Evolutionary conservation across 2,797 vertebrate genomes (phyloP), one percentile per base, ranked within the genome.

Genomic region (Poeciliopsis presidionis): DNA sequence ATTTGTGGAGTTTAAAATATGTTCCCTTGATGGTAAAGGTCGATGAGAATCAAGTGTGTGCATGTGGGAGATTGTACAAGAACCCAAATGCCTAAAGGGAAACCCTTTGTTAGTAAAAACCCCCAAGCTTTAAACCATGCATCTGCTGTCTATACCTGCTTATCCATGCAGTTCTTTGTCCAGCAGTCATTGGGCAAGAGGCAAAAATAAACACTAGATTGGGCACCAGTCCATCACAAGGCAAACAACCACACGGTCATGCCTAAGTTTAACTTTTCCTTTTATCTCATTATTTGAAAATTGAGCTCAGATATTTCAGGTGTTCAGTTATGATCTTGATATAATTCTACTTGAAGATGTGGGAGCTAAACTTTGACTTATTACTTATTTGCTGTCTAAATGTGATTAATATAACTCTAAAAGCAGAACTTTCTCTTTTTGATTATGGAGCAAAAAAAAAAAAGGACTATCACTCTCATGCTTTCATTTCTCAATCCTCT

Each of bases 351-450:
- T 59, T 59, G 28, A 14, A 12, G 11, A 14, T 16, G 57, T 33
- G 28, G 16, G 28, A 61, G 28, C 28, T 61, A 33, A 33, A 63
- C 30, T 33, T 61, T 33, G 28, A 7, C 53, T 55, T n/a, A 61
- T 28, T 33, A 33, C 13, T 79, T 65, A 71, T 79, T 87, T 78
- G 85, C 85, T 69, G 82, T 80, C 87, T 87, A 81, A 61, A 71
- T 76, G 81, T 75, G 63, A 80, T 74, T 53, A 76, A 43, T 30
- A 73, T 51, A 84, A 77, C 55, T 73, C 47, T 46, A 74, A 49
- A 20, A 43, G 70, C 47, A 76, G 63, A 70, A 81, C 70, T 79
- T 77, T 67, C 4, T 73, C 14, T 22, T 63, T 61, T 53, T 67
- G 75, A 73, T 28, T 69, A 75, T 22, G 69, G 53, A 55, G 79